Conservation (phyloP, 2,113 vertebrate genomes). For the Phyllostomus discolor region DNA sequence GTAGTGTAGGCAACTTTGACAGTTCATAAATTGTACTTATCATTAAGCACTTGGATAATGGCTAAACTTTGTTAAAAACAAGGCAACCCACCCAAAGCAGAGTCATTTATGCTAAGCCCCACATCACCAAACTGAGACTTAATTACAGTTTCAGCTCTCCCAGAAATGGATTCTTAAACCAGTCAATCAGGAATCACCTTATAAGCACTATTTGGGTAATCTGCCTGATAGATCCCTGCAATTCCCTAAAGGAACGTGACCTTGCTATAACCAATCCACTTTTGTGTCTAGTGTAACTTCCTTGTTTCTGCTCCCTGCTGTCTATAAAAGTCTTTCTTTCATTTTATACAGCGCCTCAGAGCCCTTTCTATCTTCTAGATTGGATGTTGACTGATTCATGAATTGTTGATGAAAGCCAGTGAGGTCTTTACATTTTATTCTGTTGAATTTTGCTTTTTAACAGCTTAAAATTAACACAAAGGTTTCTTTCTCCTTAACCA, state of each 20-base stretch:
- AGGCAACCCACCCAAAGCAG: neutral
- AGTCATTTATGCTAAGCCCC: neutral
- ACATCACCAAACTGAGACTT: neutral
- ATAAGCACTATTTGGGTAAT: neutral
- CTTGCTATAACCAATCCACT: too few relatives aligned
- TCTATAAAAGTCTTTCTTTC: too few relatives aligned
- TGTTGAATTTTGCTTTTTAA: too few relatives aligned
- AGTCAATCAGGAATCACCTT: neutral
- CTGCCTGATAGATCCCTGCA: neutral
- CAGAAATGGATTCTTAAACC: too few relatives aligned
- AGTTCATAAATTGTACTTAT: slow-evolving; percentile 15
- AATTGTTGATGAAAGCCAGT: too few relatives aligned
- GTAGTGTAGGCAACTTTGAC: neutral
- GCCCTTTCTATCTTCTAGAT: too few relatives aligned
- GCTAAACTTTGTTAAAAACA: neutral
- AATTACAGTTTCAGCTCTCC: too few relatives aligned
- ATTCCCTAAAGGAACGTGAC: neutral
- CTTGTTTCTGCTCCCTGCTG: too few relatives aligned
- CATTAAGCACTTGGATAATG: neutral
- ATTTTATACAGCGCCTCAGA: too few relatives aligned
- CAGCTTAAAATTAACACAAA: neutral
- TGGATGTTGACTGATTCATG: too few relatives aligned
- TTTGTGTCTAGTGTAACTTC: too few relatives aligned
- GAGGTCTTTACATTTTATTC: too few relatives aligned
- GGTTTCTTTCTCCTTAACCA: neutral